phyloP scores from a whole-genome alignment of 64 coral and sea anemone species.

The Montipora cactus region DNA sequence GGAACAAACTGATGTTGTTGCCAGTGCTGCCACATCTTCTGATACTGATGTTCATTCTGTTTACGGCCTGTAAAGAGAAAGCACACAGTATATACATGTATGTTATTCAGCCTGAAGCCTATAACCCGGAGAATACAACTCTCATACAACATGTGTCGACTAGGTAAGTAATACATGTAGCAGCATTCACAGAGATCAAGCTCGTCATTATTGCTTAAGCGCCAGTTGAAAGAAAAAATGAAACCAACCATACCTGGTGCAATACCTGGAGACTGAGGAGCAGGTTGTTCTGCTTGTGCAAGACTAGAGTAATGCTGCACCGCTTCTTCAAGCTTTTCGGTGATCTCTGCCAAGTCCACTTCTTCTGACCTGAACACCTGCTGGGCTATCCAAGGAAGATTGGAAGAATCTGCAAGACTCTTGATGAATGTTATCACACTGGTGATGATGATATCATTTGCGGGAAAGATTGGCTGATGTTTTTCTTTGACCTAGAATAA shows the following conservation, averaged over 20 bases:
- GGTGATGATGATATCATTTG: conserved; percentile 86
- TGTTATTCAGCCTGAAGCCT: too few species aligned
- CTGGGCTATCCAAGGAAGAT: conserved; percentile 75
- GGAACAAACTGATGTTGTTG: conserved; percentile 87
- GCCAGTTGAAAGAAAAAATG: too few species aligned
- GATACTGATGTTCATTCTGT: conserved; percentile 90
- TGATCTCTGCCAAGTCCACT: conserved; percentile 72
- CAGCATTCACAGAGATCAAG: too few species aligned
- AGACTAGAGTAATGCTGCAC: conserved; percentile 69
- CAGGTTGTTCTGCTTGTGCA: background rate
- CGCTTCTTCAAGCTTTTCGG: conserved; percentile 57
- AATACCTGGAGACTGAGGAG: background rate
- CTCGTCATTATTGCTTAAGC: too few species aligned
- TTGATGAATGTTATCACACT: conserved; percentile 85
- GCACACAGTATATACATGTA: background rate
- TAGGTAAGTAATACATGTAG: too few species aligned
- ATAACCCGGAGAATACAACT: too few species aligned
- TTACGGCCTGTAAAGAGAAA: conserved; percentile 51
- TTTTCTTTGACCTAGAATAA: conserved; percentile 76
- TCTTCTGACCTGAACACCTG: conserved; percentile 85
- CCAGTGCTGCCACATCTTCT: conserved; percentile 98
- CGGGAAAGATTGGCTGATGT: conserved; percentile 82
- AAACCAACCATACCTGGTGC: background rate
- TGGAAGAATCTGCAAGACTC: conserved; percentile 78
- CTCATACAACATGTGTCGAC: too few species aligned